These are phyloP conservation scores for Xenops minutus DNA, from an alignment of 2,797 vertebrate species.

Conservation along the genomic window DNA sequence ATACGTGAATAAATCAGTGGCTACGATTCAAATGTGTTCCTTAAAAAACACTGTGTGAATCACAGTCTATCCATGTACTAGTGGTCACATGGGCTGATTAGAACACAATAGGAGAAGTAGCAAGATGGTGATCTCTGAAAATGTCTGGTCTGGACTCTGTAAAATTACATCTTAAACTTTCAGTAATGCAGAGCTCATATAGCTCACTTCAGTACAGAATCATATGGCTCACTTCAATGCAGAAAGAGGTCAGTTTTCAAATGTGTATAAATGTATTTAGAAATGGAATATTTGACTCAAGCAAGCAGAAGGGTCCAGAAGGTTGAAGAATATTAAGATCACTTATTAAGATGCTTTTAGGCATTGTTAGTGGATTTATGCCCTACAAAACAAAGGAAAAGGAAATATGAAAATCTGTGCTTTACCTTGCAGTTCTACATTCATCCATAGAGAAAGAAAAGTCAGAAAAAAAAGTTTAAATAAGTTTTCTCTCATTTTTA, in stretches of 20 bases:
- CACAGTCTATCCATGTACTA: slow-evolving; percentile 46
- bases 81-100: slow-evolving; percentile 35
- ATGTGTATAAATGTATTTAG: neutral
- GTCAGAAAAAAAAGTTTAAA: neutral
- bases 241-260: neutral
- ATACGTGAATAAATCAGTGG: slow-evolving; percentile 75
- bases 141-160: neutral
- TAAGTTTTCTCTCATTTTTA: neutral
- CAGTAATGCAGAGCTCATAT: neutral
- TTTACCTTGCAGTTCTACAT: neutral
- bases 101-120: slow-evolving; percentile 46
- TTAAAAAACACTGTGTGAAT: slow-evolving; percentile 59
- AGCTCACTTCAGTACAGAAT: neutral
- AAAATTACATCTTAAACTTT: slow-evolving; percentile 52
- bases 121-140: neutral
- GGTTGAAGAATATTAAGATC: neutral
- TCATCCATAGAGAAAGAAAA: neutral
- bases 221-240: neutral
- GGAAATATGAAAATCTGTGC: neutral
- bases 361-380: neutral
- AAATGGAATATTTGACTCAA: neutral
- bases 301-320: neutral
- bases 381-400: neutral
- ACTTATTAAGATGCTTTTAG: neutral
- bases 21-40: slow-evolving; percentile 71